These are phyloP conservation scores for Pterois miles DNA, from an alignment of 2,797 vertebrate genomes.

Conservation along the genomic window DNA sequence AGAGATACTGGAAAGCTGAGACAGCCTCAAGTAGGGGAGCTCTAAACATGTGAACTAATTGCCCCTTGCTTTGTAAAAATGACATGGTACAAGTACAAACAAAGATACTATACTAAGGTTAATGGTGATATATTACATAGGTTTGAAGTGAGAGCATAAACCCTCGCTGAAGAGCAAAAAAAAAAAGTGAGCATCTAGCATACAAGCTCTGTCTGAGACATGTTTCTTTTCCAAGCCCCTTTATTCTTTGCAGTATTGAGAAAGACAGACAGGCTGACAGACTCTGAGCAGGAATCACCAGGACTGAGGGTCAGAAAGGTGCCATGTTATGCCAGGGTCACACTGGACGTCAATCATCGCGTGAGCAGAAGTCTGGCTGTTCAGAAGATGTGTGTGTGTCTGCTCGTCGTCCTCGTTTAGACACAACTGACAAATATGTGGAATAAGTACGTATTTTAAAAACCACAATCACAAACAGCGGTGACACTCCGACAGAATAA, in stretches of 20 bases:
- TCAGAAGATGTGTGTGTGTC: too few species aligned
- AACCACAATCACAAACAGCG: too few species aligned
- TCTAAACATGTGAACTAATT: conserved; percentile 56
- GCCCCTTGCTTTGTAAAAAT: conserved; percentile 26
- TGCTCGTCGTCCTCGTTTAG: too few species aligned
- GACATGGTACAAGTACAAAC: conserved; percentile 9
- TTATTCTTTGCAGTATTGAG: neutral
- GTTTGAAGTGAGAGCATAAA: neutral
- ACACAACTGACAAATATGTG: too few species aligned
- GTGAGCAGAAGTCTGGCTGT: too few species aligned
- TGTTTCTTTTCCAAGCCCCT: neutral
- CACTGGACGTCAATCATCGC: too few species aligned
- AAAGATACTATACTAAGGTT: conserved; percentile 9
- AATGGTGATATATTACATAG: neutral
- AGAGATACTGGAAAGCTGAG: conserved; percentile 54
- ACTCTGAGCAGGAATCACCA: neutral
- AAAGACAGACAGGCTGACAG: neutral
- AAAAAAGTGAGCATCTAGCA: neutral
- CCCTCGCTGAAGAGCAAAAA: neutral
- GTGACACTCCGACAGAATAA: too few species aligned
- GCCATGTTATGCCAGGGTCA: neutral
- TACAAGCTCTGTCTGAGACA: neutral
- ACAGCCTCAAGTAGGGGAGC: conserved; percentile 46
- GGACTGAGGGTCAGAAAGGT: neutral
- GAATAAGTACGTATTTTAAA: too few species aligned